These are phyloP conservation scores for Pocillopora verrucosa DNA, from an alignment of 64 coral and sea anemone genomes.

Conservation along the genomic window DNA sequence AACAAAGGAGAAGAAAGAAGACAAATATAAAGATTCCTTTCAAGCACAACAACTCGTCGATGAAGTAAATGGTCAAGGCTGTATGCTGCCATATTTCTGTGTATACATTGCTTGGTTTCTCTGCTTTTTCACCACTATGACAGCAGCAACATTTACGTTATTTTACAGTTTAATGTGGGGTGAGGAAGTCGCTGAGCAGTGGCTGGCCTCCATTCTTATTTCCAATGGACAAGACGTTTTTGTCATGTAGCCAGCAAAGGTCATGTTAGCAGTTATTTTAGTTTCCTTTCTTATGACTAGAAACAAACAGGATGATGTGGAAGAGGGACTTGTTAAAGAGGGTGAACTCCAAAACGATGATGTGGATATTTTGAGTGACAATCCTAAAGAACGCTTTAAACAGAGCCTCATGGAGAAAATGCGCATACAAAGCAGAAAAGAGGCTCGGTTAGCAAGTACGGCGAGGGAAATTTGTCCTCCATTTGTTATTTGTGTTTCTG, in stretches of 20 bases:
- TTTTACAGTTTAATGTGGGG: conserved; percentile 75
- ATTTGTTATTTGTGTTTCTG: conserved; percentile 45
- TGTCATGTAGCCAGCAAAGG: conserved; percentile 53
- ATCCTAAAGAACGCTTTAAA: conserved; percentile 27
- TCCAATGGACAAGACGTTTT: conserved; percentile 59
- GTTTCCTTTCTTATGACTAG: conserved; percentile 46
- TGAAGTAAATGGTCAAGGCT: not conserved
- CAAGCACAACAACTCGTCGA: not conserved
- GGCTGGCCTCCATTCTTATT: conserved; percentile 57
- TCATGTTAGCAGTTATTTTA: conserved; percentile 23
- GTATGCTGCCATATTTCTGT: not conserved
- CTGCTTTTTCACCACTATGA: conserved; percentile 27
- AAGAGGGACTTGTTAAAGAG: not conserved
- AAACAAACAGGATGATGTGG: conserved; percentile 16
- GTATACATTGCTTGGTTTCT: conserved; percentile 44
- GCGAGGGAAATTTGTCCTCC: conserved; percentile 40
- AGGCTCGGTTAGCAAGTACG: conserved; percentile 14
- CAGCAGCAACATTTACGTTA: conserved; percentile 54
- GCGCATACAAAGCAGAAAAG: conserved; percentile 38
- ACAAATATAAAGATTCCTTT: not conserved
- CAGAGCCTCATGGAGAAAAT: conserved; percentile 16
- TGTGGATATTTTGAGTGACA: not conserved
- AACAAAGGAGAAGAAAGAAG: no score
- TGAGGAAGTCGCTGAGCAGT: conserved; percentile 41
- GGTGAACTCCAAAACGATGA: not conserved